Conservation (phyloP, 2,888 invertebrate species). For the Opisthograptis luteolata region DNA sequence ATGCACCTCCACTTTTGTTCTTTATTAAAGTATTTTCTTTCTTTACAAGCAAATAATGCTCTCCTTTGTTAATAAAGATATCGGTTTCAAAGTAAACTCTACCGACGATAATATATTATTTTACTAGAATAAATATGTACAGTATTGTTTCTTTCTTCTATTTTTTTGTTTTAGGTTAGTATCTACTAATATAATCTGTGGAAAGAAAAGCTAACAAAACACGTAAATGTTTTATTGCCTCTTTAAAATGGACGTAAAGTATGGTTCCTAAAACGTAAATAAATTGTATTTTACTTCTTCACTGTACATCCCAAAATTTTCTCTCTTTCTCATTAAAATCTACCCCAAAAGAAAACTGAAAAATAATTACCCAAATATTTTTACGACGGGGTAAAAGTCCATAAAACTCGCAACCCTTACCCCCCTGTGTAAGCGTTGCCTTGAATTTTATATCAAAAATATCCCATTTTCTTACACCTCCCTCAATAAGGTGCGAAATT, state of each 20-base stretch:
- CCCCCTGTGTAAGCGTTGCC: slow-evolving; percentile 46
- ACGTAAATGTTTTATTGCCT: too few species aligned
- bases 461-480: slow-evolving; percentile 71
- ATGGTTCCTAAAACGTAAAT: background rate
- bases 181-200: too few species aligned
- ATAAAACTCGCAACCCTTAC: slow-evolving; percentile 41
- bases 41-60: slow-evolving; percentile 29
- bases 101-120: too few species aligned
- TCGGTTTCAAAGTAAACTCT: background rate
- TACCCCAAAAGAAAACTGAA: slow-evolving; percentile 16
- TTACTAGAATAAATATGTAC: too few species aligned
- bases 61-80: background rate
- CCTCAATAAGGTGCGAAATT: slow-evolving; percentile 82
- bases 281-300: slow-evolving; percentile 17
- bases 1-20: slow-evolving; percentile 31
- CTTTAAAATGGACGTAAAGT: too few species aligned
- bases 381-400: slow-evolving; percentile 38
- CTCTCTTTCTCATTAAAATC: slow-evolving; percentile 13
- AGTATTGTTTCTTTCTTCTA: too few species aligned
- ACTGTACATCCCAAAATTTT: slow-evolving; percentile 18
- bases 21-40: background rate
- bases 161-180: too few species aligned
- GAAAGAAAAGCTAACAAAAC: too few species aligned
- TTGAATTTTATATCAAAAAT: slow-evolving; percentile 63
- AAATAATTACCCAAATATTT: slow-evolving; percentile 32